Evolutionary conservation across 2,797 vertebrate genomes (phyloP), one percentile per base, ranked within the genome.

Genomic region (Lutjanus argentimaculatus): DNA sequence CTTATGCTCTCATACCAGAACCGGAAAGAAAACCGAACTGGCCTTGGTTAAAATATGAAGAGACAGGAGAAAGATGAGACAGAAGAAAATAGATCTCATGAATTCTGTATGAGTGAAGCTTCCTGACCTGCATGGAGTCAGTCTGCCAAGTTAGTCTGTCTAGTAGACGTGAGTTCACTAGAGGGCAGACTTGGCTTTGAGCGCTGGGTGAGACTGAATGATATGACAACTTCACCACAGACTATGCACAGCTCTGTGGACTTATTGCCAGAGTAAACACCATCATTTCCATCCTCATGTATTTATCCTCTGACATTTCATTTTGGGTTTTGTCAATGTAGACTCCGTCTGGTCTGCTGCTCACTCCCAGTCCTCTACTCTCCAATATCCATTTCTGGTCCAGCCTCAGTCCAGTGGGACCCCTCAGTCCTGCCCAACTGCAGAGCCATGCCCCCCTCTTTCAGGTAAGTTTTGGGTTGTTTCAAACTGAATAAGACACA

Each of bases 341-440:
- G 98, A 98, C 98, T 89, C 97, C 98, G 21, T 97, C 85, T 75
- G 98, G 97, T 94, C 94, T 99, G 93, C 94, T 99, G 93, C 95
- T 99, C 95, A 95, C 97, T 79, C 97, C 97, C 21, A 98, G 97
- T 85, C 97, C 98, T 0, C 95, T 99, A 82, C 96, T 99, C 43
- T 98, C 98, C 85, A 98, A 96, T 91, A 97, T 99, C 88, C 97
- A 98, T 52, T 98, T 99, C 94, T 99, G 98, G 98, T 98, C 98
- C 93, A 97, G 96, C 80, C 95, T 99, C 77, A 99, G 98, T 83
- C 98, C 98, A 0, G 97, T 98, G 53, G 97, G 98, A 94, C 97
- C 98, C 30, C 93, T 98, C 87, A 99, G 98, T 92, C 98, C 98
- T 46, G 97, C 97, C 89, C 96, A 97, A 81, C 96, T 98, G 89